Evolutionary conservation across 2,888 invertebrate species (phyloP), one percentile per base, ranked within the genome.

Genomic region (Lasioglossum leucozonium): DNA sequence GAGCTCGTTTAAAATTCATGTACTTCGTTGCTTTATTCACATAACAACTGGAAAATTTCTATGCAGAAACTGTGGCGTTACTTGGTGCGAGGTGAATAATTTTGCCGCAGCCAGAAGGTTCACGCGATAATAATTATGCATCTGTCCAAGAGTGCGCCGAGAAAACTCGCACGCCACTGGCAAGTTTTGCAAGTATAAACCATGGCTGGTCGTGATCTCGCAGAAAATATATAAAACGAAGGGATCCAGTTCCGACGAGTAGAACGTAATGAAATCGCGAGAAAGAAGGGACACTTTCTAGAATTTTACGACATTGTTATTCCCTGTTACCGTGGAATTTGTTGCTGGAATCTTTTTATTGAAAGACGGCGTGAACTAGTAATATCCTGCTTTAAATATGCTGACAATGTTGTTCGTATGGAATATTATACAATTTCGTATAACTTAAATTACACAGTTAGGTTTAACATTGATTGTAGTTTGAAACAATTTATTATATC

Each of bases 71-170:
- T 81, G 77, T 83, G 34, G 58, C 67, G 75, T 79, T 84, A 78
- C 79, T 44, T 44, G 84, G 62, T 58, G 74, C 72, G 80, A 76
- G 84, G 42, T 74, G 84, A 84, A 87, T 87, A 89, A 89, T 87
- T 89, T 85, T 73, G 44, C 73, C 51, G 77, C 77, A 75, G 77
- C 71, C 65, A 71, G 89, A 82, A 85, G 85, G 85, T 85, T 84
- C 84, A 79, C 85, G 69, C 77, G 84, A 81, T 82, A 87, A 89
- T 87, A 85, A 89, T 89, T 87, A 87, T 84, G 81, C 84, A 67
- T 79, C 81, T 83, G 84, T 85, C 73, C 83, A 72, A 78, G 74
- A 18, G 62, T 42, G 79, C 55, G 72, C 79, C 71, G 79, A 69
- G 72, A 58, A 69, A 84, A 84, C 79, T 88, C 74, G 40, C 47